phyloP scores from a whole-genome alignment of 2,888 invertebrate species.

The Lathronympha strigana region DNA sequence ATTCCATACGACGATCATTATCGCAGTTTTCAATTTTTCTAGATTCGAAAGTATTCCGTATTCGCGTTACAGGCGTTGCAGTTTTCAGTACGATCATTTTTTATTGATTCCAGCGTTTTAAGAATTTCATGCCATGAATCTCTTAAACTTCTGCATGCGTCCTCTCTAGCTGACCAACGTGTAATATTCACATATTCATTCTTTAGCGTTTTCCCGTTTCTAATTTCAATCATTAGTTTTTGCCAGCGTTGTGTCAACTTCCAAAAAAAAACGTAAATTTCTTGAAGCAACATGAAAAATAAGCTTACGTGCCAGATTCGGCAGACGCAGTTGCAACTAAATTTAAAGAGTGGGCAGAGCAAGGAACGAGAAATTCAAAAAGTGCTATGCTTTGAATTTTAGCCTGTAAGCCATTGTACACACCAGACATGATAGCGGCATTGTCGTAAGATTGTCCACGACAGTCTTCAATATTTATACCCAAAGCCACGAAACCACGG shows the following conservation, averaged over 20 bases:
- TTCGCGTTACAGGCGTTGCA: constrained; percentile 47
- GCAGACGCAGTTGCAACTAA: no score
- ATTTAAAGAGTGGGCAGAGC: no score
- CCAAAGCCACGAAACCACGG: no score
- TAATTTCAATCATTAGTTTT: constrained; percentile 20
- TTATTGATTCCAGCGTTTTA: constrained; percentile 44
- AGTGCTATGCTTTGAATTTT: no score
- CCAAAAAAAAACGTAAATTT: constrained; percentile 42
- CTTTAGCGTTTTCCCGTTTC: constrained; percentile 48
- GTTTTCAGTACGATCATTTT: constrained; percentile 50
- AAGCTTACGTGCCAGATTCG: no score
- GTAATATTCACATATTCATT: constrained; percentile 52
- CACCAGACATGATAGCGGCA: no score
- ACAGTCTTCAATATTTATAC: no score
- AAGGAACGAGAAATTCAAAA: no score
- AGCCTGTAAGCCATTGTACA: no score
- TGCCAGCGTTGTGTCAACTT: constrained; percentile 25
- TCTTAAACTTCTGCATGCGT: constrained; percentile 47
- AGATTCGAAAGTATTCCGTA: constrained; percentile 35
- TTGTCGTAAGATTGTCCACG: no score
- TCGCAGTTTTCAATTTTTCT: neutral
- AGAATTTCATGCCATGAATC: constrained; percentile 47
- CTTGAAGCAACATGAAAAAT: constrained; percentile 45
- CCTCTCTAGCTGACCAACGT: constrained; percentile 53
- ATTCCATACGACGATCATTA: no score